Conservation (phyloP, 1,140 invertebrate species). For the Caenorhabditis remanei region DNA sequence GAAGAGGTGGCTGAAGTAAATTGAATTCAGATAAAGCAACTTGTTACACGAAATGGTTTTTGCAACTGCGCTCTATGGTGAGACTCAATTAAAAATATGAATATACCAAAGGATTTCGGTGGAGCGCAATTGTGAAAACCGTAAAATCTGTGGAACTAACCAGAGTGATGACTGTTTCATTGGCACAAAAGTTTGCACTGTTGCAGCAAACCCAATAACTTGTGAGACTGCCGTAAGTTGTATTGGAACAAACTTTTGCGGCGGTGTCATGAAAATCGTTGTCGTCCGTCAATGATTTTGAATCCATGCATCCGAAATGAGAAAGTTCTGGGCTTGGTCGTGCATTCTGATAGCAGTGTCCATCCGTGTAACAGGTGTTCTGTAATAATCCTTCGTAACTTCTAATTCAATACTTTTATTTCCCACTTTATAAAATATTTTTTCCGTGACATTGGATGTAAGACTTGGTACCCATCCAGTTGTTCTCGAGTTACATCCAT, state of each 20-base stretch:
- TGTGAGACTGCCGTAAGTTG: background rate
- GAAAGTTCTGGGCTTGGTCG: background rate
- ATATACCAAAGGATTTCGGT: too few species aligned
- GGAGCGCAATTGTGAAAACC: too few species aligned
- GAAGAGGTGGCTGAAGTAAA: too few species aligned
- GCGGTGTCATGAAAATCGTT: constrained; percentile 8
- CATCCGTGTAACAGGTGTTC: constrained; percentile 21
- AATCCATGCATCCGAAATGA: constrained; percentile 26
- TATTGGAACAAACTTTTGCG: background rate
- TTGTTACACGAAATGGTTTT: too few species aligned
- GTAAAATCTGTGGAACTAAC: background rate
- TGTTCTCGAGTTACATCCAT: background rate
- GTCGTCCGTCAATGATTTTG: background rate
- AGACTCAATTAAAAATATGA: too few species aligned
- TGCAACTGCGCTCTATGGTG: too few species aligned
- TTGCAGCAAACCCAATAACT: constrained; percentile 24
- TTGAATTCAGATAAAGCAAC: too few species aligned
- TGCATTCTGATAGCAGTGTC: constrained; percentile 18
- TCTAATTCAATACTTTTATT: background rate
- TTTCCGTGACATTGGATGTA: background rate
- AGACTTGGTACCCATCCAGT: background rate
- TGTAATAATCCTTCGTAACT: background rate
- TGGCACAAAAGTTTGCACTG: background rate
- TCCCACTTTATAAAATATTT: background rate
- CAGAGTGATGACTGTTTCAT: background rate